These are phyloP conservation scores for Drosophila hydei DNA, from an alignment of 1,140 invertebrate genomes.

Conservation along the genomic window DNA sequence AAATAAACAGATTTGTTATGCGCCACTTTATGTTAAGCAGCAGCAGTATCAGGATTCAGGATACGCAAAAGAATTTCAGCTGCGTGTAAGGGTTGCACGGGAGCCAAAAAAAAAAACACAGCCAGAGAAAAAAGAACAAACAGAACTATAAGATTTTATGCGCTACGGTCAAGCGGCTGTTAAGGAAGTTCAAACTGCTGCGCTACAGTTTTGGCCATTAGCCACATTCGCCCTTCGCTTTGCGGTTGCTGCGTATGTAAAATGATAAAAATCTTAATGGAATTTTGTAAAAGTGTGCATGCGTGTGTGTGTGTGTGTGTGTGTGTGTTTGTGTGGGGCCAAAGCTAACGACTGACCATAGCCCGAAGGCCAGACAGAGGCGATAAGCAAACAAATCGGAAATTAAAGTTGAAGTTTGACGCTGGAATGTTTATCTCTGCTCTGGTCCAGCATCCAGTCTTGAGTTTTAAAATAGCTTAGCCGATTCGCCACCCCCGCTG, in stretches of 20 bases:
- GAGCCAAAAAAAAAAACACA: not conserved
- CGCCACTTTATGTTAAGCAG: constrained; percentile 75
- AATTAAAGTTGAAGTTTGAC: constrained; percentile 73
- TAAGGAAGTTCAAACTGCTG: constrained; percentile 65
- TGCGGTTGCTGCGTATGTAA: constrained; percentile 62
- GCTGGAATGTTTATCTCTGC: constrained; percentile 47
- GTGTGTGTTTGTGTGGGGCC: constrained; percentile 31
- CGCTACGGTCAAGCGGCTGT: constrained; percentile 53
- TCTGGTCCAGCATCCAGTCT: constrained; percentile 11
- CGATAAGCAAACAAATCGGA: constrained; percentile 79
- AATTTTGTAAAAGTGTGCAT: constrained; percentile 57
- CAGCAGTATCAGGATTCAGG: constrained; percentile 27
- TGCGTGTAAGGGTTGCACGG: constrained; percentile 47
- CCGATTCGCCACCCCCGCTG: constrained; percentile 14
- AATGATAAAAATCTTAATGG: constrained; percentile 80
- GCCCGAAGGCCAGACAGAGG: constrained; percentile 6
- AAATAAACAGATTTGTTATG: constrained; percentile 83
- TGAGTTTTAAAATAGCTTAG: constrained; percentile 65
- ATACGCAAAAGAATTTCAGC: constrained; percentile 18
- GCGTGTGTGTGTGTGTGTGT: constrained; percentile 5
- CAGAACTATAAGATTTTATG: constrained; percentile 77
- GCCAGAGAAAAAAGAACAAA: constrained; percentile 25
- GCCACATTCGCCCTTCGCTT: constrained; percentile 34
- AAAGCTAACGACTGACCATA: constrained; percentile 56
- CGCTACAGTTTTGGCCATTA: constrained; percentile 59